Evolutionary conservation across 2,888 invertebrate genomes (phyloP).

Genomic region (Imbricaverruca yamaguchii): DNA sequence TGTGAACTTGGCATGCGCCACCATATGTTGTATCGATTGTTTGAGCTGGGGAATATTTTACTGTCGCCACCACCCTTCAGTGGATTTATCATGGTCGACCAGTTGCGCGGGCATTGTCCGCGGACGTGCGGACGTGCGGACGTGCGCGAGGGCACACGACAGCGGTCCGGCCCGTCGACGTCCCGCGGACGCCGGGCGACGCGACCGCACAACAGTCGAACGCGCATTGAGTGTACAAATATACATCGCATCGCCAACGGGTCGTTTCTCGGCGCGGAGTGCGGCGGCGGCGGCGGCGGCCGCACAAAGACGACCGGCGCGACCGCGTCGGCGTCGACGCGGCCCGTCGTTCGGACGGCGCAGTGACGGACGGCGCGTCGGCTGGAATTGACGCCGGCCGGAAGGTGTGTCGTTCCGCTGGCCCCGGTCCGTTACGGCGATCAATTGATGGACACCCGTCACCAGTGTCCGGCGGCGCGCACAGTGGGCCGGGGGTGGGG

Average conservation of each 20-base stretch:
- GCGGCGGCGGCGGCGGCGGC: neutral
- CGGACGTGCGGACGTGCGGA: too few species aligned
- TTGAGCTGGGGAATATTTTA: slow-evolving; percentile 8
- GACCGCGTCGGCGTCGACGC: neutral
- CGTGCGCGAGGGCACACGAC: neutral
- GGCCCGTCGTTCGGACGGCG: neutral
- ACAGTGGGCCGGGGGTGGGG: too few species aligned
- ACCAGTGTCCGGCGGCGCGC: too few species aligned
- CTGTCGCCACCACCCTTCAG: slow-evolving; percentile 3
- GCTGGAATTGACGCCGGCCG: neutral
- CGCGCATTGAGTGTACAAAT: slow-evolving; percentile 9
- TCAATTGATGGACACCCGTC: too few species aligned
- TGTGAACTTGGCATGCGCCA: neutral
- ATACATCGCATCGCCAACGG: neutral
- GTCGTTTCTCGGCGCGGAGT: neutral
- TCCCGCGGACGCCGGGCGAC: neutral
- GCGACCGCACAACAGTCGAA: neutral
- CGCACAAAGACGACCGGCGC: neutral
- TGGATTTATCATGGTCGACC: slow-evolving; percentile 4
- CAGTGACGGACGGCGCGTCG: neutral
- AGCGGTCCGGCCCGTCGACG: neutral
- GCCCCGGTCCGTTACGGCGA: neutral
- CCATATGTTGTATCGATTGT: slow-evolving; percentile 15
- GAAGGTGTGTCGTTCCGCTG: neutral
- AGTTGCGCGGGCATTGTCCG: neutral